These are phyloP conservation scores for Catagonus wagneri DNA, from an alignment of 2,113 vertebrate genomes.

Conservation along the genomic window DNA sequence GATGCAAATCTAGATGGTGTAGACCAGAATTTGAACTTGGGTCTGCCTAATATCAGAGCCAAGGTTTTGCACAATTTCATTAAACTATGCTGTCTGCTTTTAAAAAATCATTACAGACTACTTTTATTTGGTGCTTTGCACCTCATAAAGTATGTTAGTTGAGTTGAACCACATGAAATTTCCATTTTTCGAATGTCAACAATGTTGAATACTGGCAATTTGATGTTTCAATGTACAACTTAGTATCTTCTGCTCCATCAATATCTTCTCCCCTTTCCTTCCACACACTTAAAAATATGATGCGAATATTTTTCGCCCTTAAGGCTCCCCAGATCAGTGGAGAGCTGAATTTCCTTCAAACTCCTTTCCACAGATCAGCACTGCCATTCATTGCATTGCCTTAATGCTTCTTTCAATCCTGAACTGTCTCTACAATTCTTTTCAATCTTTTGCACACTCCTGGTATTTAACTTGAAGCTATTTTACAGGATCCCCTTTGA, in stretches of 20 bases:
- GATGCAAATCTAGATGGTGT: not conserved
- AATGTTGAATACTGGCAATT: slow-evolving; percentile 1
- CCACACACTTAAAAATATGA: not conserved
- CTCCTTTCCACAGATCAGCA: not conserved
- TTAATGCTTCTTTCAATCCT: not conserved
- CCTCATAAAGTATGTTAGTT: not conserved
- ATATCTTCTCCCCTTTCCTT: not conserved
- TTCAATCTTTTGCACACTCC: not conserved
- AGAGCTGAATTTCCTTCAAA: not conserved
- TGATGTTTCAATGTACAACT: not conserved
- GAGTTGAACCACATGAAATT: not conserved
- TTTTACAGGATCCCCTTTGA: not conserved
- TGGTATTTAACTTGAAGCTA: not conserved
- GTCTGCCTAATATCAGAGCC: not conserved
- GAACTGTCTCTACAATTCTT: not conserved
- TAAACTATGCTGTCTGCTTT: not conserved
- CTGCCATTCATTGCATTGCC: not conserved
- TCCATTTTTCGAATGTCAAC: not conserved
- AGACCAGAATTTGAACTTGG: slow-evolving; percentile 17
- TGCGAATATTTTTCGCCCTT: not conserved
- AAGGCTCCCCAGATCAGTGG: not conserved
- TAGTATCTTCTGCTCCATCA: not conserved
- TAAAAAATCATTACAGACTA: not conserved
- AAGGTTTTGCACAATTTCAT: not conserved
- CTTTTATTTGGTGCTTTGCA: not conserved